Evolutionary conservation across 2,797 vertebrate species (phyloP).

Genomic region (Pogoniulus pusillus): DNA sequence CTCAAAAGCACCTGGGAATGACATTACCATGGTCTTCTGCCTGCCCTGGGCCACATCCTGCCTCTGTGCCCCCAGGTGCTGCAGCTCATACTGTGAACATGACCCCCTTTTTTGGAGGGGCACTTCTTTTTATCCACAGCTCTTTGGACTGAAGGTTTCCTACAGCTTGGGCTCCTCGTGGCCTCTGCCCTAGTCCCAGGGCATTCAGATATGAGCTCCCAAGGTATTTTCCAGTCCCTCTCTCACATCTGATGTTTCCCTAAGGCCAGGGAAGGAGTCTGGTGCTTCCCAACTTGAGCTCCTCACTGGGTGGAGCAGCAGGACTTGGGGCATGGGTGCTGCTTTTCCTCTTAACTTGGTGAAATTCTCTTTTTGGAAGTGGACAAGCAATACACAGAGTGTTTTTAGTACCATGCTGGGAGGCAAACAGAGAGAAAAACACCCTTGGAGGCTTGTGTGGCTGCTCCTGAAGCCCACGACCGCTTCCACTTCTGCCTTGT

Average conservation of each 20-base stretch:
- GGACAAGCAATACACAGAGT: accelerated
- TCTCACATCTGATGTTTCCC: neutral
- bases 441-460: neutral
- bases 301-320: neutral
- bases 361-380: neutral
- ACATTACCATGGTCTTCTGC: neutral
- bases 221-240: neutral
- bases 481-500: neutral
- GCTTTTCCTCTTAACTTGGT: neutral
- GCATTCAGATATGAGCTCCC: neutral
- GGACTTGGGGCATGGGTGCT: accelerated
- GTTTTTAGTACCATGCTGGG: neutral
- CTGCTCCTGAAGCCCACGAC: neutral
- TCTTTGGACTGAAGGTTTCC: neutral
- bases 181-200: neutral
- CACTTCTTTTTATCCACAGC: neutral
- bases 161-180: neutral
- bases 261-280: neutral
- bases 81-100: constrained; percentile 66
- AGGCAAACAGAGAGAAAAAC: neutral
- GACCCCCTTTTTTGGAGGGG: constrained; percentile 43
- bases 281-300: neutral
- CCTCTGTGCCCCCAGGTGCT: accelerated
- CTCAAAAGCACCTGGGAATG: neutral
- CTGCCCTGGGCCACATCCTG: accelerated